phyloP scores from a whole-genome alignment of 2,113 vertebrate genomes.

The Zosterops japonicus region DNA sequence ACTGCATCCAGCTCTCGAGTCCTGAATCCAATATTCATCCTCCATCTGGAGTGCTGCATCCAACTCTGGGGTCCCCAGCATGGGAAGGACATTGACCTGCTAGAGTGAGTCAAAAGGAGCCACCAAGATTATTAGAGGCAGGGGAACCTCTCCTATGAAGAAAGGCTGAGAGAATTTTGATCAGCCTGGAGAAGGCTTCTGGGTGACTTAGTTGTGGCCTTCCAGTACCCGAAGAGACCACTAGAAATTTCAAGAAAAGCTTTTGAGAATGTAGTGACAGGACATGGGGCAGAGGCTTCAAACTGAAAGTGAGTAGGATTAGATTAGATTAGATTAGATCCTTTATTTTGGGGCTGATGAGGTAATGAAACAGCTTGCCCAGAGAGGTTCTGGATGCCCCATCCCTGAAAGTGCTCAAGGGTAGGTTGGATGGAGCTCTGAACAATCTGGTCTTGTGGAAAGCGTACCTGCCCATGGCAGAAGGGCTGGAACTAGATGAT shows the following conservation, averaged over 20 bases:
- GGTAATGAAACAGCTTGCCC: not conserved
- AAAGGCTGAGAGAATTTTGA: not conserved
- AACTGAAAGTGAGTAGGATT: not conserved
- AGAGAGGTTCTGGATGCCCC: no score
- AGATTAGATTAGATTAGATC: not conserved
- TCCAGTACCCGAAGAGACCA: not conserved
- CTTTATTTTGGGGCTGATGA: not conserved
- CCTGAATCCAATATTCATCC: not conserved
- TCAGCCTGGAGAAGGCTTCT: not conserved
- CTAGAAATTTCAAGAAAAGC: not conserved
- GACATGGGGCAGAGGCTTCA: not conserved
- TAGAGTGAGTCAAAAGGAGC: not conserved
- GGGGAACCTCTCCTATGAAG: not conserved
- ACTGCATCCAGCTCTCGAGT: not conserved
- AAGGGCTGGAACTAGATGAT: not conserved
- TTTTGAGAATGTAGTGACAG: not conserved
- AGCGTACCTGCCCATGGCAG: no score
- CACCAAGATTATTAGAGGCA: not conserved
- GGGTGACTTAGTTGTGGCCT: not conserved
- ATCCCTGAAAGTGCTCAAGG: not conserved
- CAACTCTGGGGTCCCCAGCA: not conserved
- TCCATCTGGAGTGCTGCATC: not conserved
- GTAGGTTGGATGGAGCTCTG: not conserved
- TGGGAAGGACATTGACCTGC: not conserved
- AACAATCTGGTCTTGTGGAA: not conserved